These are phyloP conservation scores for Phyllotreta cruciferae DNA, from an alignment of 2,888 invertebrate genomes.

Conservation along the genomic window DNA sequence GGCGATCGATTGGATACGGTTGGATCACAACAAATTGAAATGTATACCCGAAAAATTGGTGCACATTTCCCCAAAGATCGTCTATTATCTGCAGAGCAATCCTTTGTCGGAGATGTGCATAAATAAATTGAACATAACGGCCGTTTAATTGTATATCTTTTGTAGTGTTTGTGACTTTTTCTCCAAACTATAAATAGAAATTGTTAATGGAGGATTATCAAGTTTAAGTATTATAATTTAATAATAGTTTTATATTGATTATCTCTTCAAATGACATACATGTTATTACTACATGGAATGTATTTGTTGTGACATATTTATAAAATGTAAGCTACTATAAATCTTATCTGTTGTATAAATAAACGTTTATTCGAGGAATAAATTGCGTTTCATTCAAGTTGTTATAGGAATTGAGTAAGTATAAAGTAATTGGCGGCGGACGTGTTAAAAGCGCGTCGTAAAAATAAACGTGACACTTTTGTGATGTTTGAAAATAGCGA, in stretches of 20 bases:
- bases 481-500: too few species aligned
- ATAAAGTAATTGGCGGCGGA: too few species aligned
- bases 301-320: too few species aligned
- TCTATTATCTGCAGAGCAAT: conserved; percentile 53
- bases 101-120: conserved; percentile 51
- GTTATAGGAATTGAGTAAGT: too few species aligned
- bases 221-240: conserved; percentile 7
- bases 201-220: neutral
- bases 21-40: conserved; percentile 50
- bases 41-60: conserved; percentile 52
- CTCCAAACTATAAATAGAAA: conserved; percentile 1
- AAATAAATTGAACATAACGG: conserved; percentile 41
- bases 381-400: too few species aligned
- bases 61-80: conserved; percentile 50
- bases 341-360: too few species aligned
- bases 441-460: too few species aligned
- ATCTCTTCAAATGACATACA: too few species aligned
- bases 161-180: neutral
- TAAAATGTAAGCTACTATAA: too few species aligned
- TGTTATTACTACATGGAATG: too few species aligned
- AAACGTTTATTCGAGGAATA: too few species aligned
- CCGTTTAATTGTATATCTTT: conserved; percentile 29
- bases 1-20: conserved; percentile 52
- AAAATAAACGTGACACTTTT: too few species aligned
- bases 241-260: neutral